These are phyloP conservation scores for Melieria crassipennis DNA, from an alignment of 2,888 invertebrate species.

Conservation along the genomic window DNA sequence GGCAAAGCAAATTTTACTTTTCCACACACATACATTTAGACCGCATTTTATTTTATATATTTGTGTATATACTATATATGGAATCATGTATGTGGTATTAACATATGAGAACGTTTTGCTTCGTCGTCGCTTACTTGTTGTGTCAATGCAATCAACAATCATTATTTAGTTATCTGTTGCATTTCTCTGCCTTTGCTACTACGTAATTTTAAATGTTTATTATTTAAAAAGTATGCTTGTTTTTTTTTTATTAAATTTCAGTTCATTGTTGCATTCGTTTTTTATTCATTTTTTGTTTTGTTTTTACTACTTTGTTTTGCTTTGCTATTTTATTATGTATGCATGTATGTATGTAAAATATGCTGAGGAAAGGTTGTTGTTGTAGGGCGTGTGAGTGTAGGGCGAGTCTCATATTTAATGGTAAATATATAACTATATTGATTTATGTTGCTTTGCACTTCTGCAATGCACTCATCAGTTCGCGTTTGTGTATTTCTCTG, in stretches of 20 bases:
- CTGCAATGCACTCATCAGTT: background rate
- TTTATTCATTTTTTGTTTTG: slow-evolving; percentile 44
- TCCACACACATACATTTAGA: too few relatives aligned
- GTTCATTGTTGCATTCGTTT: slow-evolving; percentile 47
- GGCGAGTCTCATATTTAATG: too few relatives aligned
- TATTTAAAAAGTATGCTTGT: slow-evolving; percentile 18
- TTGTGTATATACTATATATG: slow-evolving; percentile 34
- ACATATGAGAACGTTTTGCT: slow-evolving; percentile 41
- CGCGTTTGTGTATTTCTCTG: background rate
- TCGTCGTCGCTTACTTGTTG: slow-evolving; percentile 18
- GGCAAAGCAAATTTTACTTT: too few relatives aligned
- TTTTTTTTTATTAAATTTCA: slow-evolving; percentile 34
- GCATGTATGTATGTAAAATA: slow-evolving; percentile 27
- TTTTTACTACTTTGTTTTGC: slow-evolving; percentile 37
- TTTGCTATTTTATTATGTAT: slow-evolving; percentile 43
- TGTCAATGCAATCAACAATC: slow-evolving; percentile 34
- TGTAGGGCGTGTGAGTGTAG: too few relatives aligned
- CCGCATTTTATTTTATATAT: slow-evolving; percentile 4
- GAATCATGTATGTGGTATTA: slow-evolving; percentile 45
- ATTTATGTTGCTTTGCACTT: too few relatives aligned
- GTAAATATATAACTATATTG: too few relatives aligned
- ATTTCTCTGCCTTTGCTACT: slow-evolving; percentile 21
- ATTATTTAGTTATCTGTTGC: slow-evolving; percentile 28
- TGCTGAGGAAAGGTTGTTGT: too few relatives aligned
- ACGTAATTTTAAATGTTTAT: slow-evolving; percentile 22